Conservation (phyloP, 1,140 invertebrate genomes). For the Hylyphantes graminicola region DNA sequence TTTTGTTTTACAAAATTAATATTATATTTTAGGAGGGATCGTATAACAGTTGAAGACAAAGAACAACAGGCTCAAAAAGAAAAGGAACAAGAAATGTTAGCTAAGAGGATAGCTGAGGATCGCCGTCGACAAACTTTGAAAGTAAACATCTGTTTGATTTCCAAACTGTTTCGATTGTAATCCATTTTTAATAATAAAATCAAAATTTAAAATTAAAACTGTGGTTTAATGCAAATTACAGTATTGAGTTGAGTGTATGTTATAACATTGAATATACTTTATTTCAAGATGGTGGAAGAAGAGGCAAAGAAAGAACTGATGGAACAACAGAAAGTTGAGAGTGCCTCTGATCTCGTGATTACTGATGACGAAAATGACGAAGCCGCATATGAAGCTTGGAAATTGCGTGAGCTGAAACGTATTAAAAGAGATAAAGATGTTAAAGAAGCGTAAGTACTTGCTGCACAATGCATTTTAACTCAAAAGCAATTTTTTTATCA, state of each 20-base stretch:
- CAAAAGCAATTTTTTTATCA: not conserved
- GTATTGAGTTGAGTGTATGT: not conserved
- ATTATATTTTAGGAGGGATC: slow-evolving; percentile 74
- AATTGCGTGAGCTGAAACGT: slow-evolving; percentile 93
- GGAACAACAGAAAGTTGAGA: slow-evolving; percentile 69
- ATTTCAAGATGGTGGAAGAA: slow-evolving; percentile 83
- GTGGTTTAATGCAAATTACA: not conserved
- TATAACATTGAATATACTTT: not conserved
- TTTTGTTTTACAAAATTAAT: no score
- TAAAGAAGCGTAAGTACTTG: slow-evolving; percentile 73
- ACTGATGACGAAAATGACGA: slow-evolving; percentile 99
- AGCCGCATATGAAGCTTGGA: slow-evolving; percentile 98
- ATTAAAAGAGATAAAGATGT: slow-evolving; percentile 97
- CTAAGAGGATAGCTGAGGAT: slow-evolving; percentile 83
- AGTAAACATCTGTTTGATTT: slow-evolving; percentile 66
- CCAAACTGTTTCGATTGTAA: no score
- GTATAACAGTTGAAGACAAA: slow-evolving; percentile 94
- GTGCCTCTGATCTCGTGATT: slow-evolving; percentile 75
- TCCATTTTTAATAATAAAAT: no score
- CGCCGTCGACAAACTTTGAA: slow-evolving; percentile 83
- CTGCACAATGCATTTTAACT: no score
- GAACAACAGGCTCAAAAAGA: slow-evolving; percentile 88
- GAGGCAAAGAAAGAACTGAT: slow-evolving; percentile 81
- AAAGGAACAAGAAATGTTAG: slow-evolving; percentile 84
- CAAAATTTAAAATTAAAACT: not conserved